phyloP scores from a whole-genome alignment of 1,140 invertebrate species.

The Ceratoteleas bidentatus region DNA sequence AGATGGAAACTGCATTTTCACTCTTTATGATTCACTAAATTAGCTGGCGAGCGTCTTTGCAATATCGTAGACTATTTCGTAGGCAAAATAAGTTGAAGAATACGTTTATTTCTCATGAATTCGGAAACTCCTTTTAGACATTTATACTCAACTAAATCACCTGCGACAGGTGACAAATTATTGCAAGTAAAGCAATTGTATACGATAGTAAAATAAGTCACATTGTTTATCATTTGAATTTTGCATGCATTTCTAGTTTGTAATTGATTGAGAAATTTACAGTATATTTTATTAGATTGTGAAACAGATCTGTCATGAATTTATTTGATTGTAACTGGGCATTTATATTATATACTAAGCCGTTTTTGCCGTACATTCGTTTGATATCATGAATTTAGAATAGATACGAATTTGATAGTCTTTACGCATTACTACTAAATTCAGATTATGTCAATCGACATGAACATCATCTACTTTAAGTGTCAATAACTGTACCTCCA shows the following conservation, averaged over 20 bases:
- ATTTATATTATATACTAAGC: not conserved
- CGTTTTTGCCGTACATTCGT: not conserved
- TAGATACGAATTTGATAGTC: conserved; percentile 16
- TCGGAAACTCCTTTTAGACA: too few relatives aligned
- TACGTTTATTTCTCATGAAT: too few relatives aligned
- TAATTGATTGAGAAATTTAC: too few relatives aligned
- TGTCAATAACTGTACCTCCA: conserved; percentile 41
- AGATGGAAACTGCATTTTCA: not conserved
- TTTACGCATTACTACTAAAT: conserved; percentile 8
- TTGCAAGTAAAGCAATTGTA: too few relatives aligned
- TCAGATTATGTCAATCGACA: conserved; percentile 25
- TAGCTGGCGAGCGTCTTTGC: not conserved
- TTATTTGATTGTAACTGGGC: not conserved
- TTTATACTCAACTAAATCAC: too few relatives aligned
- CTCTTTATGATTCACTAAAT: not conserved
- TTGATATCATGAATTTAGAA: not conserved
- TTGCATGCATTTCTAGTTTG: too few relatives aligned
- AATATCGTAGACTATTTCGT: too few relatives aligned
- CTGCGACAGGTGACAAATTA: too few relatives aligned
- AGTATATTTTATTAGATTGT: too few relatives aligned
- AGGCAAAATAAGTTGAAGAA: too few relatives aligned
- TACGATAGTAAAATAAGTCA: too few relatives aligned
- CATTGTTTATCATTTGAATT: too few relatives aligned
- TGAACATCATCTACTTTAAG: conserved; percentile 33
- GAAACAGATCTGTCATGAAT: not conserved